Percentiles rank a stretch among this genome's conserved stretches.
These are phyloP conservation scores for Melangyna quadrimaculata DNA, from an alignment of 2,888 invertebrate species.

Conservation along the genomic window DNA sequence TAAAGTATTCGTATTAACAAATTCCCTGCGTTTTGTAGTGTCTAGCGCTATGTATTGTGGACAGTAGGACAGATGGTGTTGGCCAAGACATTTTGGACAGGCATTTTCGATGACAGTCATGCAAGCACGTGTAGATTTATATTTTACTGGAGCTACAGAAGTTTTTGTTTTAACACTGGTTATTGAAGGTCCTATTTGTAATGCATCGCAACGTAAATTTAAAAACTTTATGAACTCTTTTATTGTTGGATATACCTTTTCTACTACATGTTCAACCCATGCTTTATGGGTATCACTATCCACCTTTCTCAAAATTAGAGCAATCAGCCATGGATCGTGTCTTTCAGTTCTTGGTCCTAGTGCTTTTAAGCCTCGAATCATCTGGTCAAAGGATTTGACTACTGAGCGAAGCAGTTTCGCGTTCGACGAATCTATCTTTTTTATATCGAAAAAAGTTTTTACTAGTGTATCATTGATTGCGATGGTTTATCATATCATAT, in stretches of 20 bases:
- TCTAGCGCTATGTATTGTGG: not conserved
- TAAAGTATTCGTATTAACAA: not conserved
- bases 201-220: too few species aligned
- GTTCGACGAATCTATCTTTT: not conserved
- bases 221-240: constrained; percentile 4
- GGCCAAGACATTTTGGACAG: too few species aligned
- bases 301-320: too few species aligned
- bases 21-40: not conserved
- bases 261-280: constrained; percentile 13
- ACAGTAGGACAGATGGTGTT: too few species aligned
- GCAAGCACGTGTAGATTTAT: too few species aligned
- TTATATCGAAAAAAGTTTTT: not conserved
- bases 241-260: not conserved
- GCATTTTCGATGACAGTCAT: too few species aligned
- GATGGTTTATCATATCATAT: not conserved
- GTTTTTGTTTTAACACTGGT: too few species aligned
- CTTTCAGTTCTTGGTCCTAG: not conserved
- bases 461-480: too few species aligned
- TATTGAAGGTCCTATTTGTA: too few species aligned
- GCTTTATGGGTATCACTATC: too few species aligned
- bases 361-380: constrained; percentile 6
- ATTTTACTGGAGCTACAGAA: too few species aligned
- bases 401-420: not conserved
- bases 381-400: too few species aligned
- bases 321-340: constrained; percentile 18